phyloP scores from a whole-genome alignment of 2,113 vertebrate species.

The Trematomus loennbergii region DNA sequence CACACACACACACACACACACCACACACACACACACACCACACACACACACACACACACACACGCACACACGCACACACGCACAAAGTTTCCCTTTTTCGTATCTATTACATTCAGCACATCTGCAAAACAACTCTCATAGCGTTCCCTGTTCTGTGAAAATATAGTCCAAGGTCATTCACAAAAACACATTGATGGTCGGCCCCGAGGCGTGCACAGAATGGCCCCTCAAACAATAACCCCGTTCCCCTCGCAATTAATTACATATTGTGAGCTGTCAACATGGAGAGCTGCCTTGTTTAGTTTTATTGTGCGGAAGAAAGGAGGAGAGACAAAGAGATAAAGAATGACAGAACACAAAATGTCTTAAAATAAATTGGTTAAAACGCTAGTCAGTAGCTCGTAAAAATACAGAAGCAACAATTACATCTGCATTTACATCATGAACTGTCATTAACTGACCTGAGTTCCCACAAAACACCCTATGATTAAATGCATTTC shows the following conservation, averaged over 20 bases:
- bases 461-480: too few species aligned
- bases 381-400: neutral
- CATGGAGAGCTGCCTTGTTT: neutral
- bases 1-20: too few species aligned
- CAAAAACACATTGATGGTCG: slow-evolving; percentile 16
- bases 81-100: neutral
- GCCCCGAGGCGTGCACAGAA: slow-evolving; percentile 30
- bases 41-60: too few species aligned
- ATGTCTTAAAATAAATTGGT: neutral
- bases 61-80: too few species aligned
- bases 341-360: neutral
- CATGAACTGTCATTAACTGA: neutral
- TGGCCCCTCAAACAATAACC: slow-evolving; percentile 37
- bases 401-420: too few species aligned
- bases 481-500: too few species aligned
- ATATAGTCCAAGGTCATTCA: slow-evolving; percentile 21
- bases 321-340: neutral
- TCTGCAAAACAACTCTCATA: slow-evolving; percentile 1
- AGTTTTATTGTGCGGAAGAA: neutral
- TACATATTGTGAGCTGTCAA: slow-evolving; percentile 17
- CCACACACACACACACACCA: too few species aligned
- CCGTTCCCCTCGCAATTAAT: slow-evolving; percentile 20
- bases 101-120: neutral
- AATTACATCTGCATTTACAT: too few species aligned
- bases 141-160: slow-evolving; percentile 6